These are phyloP conservation scores for Clinocottus analis DNA, from an alignment of 2,113 vertebrate genomes.

Conservation along the genomic window DNA sequence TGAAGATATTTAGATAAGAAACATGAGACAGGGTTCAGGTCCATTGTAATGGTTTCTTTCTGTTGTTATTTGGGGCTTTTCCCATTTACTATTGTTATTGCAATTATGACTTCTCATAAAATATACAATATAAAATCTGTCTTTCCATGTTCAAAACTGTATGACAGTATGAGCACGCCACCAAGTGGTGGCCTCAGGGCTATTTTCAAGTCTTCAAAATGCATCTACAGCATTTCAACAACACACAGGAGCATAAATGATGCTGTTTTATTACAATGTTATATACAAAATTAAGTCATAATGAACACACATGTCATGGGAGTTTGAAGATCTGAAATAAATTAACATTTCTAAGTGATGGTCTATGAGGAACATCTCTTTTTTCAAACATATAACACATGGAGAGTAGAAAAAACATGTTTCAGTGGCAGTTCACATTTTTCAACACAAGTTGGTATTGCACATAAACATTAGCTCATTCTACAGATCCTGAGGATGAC, in stretches of 20 bases:
- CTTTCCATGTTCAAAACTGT: background rate
- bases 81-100: background rate
- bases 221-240: background rate
- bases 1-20: background rate
- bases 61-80: background rate
- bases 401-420: background rate
- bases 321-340: conserved; percentile 24
- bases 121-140: background rate
- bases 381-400: conserved; percentile 22
- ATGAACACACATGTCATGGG: conserved; percentile 14
- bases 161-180: conserved; percentile 40
- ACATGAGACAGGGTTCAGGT: background rate
- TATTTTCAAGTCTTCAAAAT: background rate
- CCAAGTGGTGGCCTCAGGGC: conserved; percentile 49
- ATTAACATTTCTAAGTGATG: conserved; percentile 11
- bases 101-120: conserved; percentile 24
- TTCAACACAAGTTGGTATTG: background rate
- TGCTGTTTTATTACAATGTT: conserved; percentile 59
- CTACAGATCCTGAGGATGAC: background rate
- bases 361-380: background rate
- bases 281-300: conserved; percentile 44
- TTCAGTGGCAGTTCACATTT: background rate
- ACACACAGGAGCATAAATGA: background rate
- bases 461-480: background rate
- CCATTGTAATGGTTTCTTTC: background rate